A percentile compares a stretch with the other conserved stretches of the same genome.
Conservation (phyloP, 2,797 vertebrate species). For the Rhinogobio ventralis region DNA sequence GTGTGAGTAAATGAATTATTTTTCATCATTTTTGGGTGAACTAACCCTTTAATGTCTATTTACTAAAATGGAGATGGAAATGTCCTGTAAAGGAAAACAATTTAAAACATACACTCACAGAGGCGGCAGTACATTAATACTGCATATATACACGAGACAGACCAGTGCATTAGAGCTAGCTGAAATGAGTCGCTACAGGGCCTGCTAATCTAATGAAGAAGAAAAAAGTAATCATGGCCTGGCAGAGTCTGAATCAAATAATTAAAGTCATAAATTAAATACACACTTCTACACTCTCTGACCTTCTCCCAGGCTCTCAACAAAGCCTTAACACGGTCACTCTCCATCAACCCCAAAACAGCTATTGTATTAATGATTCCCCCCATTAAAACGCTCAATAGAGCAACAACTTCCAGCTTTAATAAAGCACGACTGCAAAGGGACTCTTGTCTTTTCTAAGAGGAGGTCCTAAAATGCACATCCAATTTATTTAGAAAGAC, state of each 20-base stretch:
- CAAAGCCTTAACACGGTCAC: constrained; percentile 21
- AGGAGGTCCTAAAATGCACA: constrained; percentile 27
- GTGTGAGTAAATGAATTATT: background rate
- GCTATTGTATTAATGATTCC: constrained; percentile 45
- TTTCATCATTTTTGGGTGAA: background rate
- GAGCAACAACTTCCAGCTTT: constrained; percentile 19
- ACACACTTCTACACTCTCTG: constrained; percentile 38
- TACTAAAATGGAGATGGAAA: background rate
- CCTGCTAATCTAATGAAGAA: constrained; percentile 42
- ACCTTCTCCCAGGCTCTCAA: constrained; percentile 39
- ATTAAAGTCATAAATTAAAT: constrained; percentile 48
- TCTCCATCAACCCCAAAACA: constrained; percentile 39
- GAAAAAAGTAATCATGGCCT: constrained; percentile 45
- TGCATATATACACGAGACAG: constrained; percentile 14
- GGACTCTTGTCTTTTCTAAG: background rate
- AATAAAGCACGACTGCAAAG: constrained; percentile 21
- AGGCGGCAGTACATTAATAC: constrained; percentile 1
- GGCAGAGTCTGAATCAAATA: constrained; percentile 39
- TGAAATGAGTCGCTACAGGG: constrained; percentile 36
- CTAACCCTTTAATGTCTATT: background rate
- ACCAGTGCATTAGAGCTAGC: constrained; percentile 41
- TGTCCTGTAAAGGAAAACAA: background rate
- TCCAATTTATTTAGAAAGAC: constrained; percentile 29
- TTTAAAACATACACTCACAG: background rate
- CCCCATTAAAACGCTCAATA: constrained; percentile 32